Evolutionary conservation across 2,888 invertebrate genomes (phyloP).

Genomic region (Pyrrhopygopsis socrates): DNA sequence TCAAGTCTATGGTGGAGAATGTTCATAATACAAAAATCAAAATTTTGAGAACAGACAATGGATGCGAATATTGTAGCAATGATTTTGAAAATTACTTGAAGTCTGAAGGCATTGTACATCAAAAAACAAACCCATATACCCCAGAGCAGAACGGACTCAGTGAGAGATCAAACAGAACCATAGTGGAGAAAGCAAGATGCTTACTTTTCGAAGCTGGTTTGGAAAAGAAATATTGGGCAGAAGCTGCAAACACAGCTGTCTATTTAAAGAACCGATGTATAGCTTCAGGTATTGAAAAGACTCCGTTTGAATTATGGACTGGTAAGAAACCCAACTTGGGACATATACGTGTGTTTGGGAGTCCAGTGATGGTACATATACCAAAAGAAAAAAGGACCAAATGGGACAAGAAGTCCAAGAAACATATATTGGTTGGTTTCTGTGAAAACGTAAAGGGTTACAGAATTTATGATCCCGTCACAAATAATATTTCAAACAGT

Average conservation of each 20-base stretch:
- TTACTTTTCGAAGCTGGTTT: neutral
- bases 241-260: neutral
- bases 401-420: no score
- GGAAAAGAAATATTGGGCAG: conserved; percentile 9
- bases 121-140: conserved; percentile 37
- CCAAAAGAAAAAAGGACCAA: no score
- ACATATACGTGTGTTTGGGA: no score
- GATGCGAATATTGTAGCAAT: conserved; percentile 61
- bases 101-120: conserved; percentile 67
- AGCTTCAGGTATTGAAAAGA: conserved; percentile 66
- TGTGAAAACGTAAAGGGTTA: no score
- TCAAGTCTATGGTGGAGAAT: conserved; percentile 52
- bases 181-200: conserved; percentile 4
- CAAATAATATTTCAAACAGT: conserved; percentile 49
- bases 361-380: no score
- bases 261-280: conserved; percentile 15
- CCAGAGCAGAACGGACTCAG: conserved; percentile 11
- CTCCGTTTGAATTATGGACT: no score
- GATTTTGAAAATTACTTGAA: conserved; percentile 50
- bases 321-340: no score
- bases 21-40: conserved; percentile 46
- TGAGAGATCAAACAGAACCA: conserved; percentile 15
- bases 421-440: no score
- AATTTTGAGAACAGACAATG: conserved; percentile 63
- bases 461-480: conserved; percentile 73